Evolutionary conservation across 2,888 invertebrate species (phyloP), one percentile per base, ranked within the genome.

Genomic region (Caprella mutica): DNA sequence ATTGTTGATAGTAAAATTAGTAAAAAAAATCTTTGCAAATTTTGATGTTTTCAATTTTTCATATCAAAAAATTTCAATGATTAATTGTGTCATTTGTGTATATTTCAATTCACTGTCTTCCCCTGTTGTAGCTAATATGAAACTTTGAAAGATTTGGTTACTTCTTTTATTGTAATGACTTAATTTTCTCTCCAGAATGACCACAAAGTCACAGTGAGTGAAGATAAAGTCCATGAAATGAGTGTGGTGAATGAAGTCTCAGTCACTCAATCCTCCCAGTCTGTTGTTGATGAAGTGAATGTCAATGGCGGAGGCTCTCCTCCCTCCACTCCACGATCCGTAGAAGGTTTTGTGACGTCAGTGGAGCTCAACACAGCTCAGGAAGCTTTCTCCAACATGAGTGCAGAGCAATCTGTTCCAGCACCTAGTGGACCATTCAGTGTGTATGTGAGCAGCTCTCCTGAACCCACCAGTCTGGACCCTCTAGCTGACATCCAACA

Each of bases 371-470:
- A 64, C 42, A 50, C 64, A 19, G 52, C 60, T 14, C 57, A 58
- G 14, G 64, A 60, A 26, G 46, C 29, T 12, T 17, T 24, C 26
- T 48, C 48, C 17, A 21, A 21, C 21, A 21, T 29, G 5, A 30
- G 30, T n/a, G 19, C 12, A 24, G 48, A 48, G 21, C 17, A 27
- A 8, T 39, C 46, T n/a, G 43, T 53, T n/a, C 58, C 56, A 17
- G 56, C 60, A 23, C 51, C 52, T 27, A 59, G 59, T 23, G 64
- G 64, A 21, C 60, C 64, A 6, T 64, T 64, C 54, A 64, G 64
- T 58, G 64, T 64, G 17, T 64, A 64, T 42, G 64, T 64, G 6
- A 64, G 64, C 50, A 57, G 55, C 40, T 64, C 64, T 9, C 64
- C 64, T 23, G 64, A 64, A 39, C 64, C 64, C 23, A 51, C 43